Conservation (phyloP, 2,888 invertebrate genomes). For the Argyra leucocephala region DNA sequence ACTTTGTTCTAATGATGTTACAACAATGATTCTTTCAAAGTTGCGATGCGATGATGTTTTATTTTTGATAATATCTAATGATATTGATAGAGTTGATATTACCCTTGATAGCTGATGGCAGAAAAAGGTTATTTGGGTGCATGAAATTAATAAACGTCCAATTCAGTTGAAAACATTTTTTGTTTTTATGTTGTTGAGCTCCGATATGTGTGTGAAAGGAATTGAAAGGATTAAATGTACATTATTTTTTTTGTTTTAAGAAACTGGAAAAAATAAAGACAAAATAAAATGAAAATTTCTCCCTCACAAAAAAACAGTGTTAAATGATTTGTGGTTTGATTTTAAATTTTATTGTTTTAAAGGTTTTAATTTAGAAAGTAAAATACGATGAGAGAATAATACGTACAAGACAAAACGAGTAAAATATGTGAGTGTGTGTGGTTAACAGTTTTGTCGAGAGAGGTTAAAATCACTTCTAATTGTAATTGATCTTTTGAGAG, state of each 20-base stretch:
- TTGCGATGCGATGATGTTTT: neutral
- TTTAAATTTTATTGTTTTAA: neutral
- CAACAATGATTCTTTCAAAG: neutral
- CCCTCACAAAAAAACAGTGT: neutral
- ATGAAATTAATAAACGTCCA: neutral
- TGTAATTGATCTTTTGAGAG: neutral
- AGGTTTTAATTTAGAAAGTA: neutral
- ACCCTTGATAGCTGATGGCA: neutral
- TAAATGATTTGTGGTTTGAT: slow-evolving; percentile 3
- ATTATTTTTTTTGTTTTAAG: neutral
- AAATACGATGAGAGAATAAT: too few species aligned
- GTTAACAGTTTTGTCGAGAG: neutral
- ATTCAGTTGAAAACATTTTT: neutral
- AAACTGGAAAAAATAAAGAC: neutral
- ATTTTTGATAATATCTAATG: too few species aligned
- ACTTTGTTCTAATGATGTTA: too few species aligned
- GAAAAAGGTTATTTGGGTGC: neutral
- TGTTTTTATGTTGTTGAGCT: neutral
- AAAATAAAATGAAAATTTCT: neutral
- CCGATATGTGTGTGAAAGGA: too few species aligned
- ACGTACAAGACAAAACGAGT: too few species aligned
- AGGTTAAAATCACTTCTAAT: neutral
- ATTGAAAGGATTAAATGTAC: too few species aligned
- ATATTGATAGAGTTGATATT: neutral
- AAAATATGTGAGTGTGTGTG: neutral